phyloP scores from a whole-genome alignment of 2,113 vertebrate genomes.

The Sus scrofa region T2T-Sscrofa CM000824.6:89118001-89118500 shows the following conservation, averaged over 20 bases:
- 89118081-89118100: conserved; percentile 21
- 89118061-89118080: not conserved
- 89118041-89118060: not conserved
- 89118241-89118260: no score
- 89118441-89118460: no score
- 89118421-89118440: no score
- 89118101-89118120: not conserved
- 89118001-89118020: conserved; percentile 55
- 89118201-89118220: not conserved
- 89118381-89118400: not conserved
- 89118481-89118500: no score
- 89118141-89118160: not conserved
- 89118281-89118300: not conserved
- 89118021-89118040: not conserved
- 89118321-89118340: not conserved
- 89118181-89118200: not conserved
- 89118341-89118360: fast-evolving
- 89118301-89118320: not conserved
- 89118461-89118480: no score
- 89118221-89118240: not conserved
- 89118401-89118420: no score
- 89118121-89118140: not conserved
- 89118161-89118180: not conserved
- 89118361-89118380: not conserved
- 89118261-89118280: not conserved